phyloP scores from a whole-genome alignment of 2,888 invertebrate species.

The Timema podura region DNA sequence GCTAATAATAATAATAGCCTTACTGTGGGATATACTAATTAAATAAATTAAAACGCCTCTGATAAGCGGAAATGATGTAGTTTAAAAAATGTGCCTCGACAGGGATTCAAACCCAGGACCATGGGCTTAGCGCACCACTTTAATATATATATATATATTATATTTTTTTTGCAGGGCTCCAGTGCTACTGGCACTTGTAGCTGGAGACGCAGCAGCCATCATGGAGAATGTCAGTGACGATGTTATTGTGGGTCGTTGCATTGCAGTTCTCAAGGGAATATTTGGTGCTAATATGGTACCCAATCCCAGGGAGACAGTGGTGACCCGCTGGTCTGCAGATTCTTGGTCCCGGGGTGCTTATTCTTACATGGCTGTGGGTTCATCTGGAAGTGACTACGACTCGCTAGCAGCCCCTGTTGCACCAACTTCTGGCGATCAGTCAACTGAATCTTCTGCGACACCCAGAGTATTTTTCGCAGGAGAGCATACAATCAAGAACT shows the following conservation, averaged over 20 bases:
- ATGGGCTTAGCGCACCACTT: too few relatives aligned
- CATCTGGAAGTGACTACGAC: slow-evolving; percentile 95
- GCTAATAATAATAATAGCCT: too few relatives aligned
- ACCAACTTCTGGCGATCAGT: slow-evolving; percentile 54
- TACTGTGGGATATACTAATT: too few relatives aligned
- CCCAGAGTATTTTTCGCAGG: slow-evolving; percentile 73
- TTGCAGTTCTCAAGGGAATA: slow-evolving; percentile 91
- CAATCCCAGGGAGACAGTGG: slow-evolving; percentile 80
- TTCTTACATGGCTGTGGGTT: slow-evolving; percentile 94
- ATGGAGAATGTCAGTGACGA: slow-evolving; percentile 98
- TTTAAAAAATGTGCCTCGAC: too few relatives aligned
- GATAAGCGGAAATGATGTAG: too few relatives aligned
- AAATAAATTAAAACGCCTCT: too few relatives aligned
- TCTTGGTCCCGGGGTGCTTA: slow-evolving; percentile 96
- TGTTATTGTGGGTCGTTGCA: slow-evolving; percentile 92
- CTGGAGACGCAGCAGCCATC: slow-evolving; percentile 92
- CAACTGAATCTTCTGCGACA: slow-evolving; percentile 44
- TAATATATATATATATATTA: slow-evolving; percentile 23
- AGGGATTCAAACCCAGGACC: too few relatives aligned
- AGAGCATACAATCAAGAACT: slow-evolving; percentile 97
- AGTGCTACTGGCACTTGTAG: slow-evolving; percentile 88
- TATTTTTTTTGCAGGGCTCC: slow-evolving; percentile 61
- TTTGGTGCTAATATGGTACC: slow-evolving; percentile 91
- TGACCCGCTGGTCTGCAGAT: slow-evolving; percentile 96
- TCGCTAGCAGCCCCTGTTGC: slow-evolving; percentile 88